Conservation (phyloP, 2,113 vertebrate genomes). For the human (Homo sapiens) region GRCh38 chr17:67929001-67929500, state of each 20-base stretch:
- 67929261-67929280: constrained; percentile 54
- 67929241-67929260: constrained; percentile 69
- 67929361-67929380: constrained; percentile 95
- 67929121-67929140: constrained; percentile 86
- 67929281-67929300: not conserved
- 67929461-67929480: constrained; percentile 83
- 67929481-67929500: constrained; percentile 85
- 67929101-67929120: constrained; percentile 98
- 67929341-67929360: constrained; percentile 96
- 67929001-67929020: constrained; percentile 98
- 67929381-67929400: constrained; percentile 91
- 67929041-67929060: constrained; percentile 97
- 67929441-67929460: constrained; percentile 90
- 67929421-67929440: constrained; percentile 93
- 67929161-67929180: constrained; percentile 76
- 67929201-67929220: constrained; percentile 70
- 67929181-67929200: constrained; percentile 70
- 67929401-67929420: constrained; percentile 97
- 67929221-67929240: constrained; percentile 70
- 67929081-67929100: constrained; percentile 99
- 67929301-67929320: constrained; percentile 55
- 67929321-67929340: constrained; percentile 83
- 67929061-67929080: constrained; percentile 98
- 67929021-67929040: constrained; percentile 93
- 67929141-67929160: constrained; percentile 79